phyloP scores from a whole-genome alignment of 1,140 invertebrate species.

The Paraescarpia echinospica region DNA sequence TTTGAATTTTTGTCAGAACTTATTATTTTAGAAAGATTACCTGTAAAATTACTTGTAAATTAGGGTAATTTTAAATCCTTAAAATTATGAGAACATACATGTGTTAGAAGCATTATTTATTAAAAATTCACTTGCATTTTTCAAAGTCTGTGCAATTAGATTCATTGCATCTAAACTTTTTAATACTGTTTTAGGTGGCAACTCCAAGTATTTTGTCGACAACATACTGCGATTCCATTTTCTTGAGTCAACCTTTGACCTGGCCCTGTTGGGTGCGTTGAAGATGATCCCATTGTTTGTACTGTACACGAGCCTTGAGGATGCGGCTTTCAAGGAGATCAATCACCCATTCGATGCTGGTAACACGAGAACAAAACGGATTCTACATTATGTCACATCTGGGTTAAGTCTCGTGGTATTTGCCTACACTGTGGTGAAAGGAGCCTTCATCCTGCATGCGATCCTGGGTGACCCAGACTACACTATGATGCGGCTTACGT shows the following conservation, averaged over 20 bases:
- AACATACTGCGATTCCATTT: constrained; percentile 47
- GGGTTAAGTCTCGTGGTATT: constrained; percentile 34
- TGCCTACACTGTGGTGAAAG: constrained; percentile 40
- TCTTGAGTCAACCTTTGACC: constrained; percentile 49
- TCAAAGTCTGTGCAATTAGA: not conserved
- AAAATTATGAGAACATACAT: too few relatives aligned
- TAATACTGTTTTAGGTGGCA: constrained; percentile 40
- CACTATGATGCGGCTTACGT: constrained; percentile 46
- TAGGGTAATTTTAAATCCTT: too few relatives aligned
- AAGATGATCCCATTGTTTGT: constrained; percentile 39
- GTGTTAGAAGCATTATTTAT: too few relatives aligned
- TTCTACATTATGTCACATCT: constrained; percentile 33
- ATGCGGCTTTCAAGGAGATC: constrained; percentile 35
- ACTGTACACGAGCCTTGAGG: constrained; percentile 38
- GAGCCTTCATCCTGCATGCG: constrained; percentile 42
- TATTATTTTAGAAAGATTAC: too few relatives aligned
- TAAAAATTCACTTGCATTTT: too few relatives aligned
- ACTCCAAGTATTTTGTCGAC: constrained; percentile 48
- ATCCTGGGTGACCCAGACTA: constrained; percentile 40
- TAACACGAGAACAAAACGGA: constrained; percentile 24
- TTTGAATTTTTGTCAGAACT: too few relatives aligned
- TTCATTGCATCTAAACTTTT: not conserved
- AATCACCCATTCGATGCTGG: constrained; percentile 35
- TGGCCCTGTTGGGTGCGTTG: constrained; percentile 39
- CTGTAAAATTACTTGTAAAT: too few relatives aligned